Evolutionary conservation across 2,113 vertebrate genomes (phyloP), one percentile per base, ranked within the genome.

Genomic region (Salminus brasiliensis): DNA sequence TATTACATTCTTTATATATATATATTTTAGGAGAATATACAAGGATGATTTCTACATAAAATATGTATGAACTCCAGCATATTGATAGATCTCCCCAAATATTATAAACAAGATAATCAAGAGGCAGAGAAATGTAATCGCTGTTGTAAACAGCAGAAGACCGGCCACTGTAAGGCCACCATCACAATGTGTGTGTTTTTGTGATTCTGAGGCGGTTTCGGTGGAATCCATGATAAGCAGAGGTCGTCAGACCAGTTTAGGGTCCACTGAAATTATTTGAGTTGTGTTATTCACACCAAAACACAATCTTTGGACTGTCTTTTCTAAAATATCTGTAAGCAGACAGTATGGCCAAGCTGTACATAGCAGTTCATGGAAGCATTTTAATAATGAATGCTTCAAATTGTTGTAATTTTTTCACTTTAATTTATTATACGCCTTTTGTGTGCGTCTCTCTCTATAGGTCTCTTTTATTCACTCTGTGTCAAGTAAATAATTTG

Each of bases 341-440:
- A 21, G 36, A n/a, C 69, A 7, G 18, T 36, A 16, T 39, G 16
- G 1, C 13, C 11, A 12, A 47, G 23, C 12, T 66, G 57, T 66
- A 76, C 9, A 67, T 60, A 62, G 41, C 55, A 27, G n/a, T 41
- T 67, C 9, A 53, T 13, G 13, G 3, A 25, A 74, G 72, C 85
- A 79, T 82, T 86, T 81, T 83, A 83, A 88, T 81, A 85, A 84
- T 82, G 86, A 55, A 82, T 68, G 36, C 49, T 68, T 67, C 27
- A 81, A 68, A 53, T 74, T 67, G 57, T 74, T 65, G 57, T 66
- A 45, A 78, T 67, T n/a, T 67, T 77, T 72, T 85, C 62, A 63
- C 30, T 62, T 89, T 87, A 88, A 91, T 91, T 92, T 91, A 91
- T 91, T 92, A 85, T 76, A 87, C 34, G 85, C 2, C 6, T n/a